Evolutionary conservation across 2,797 vertebrate genomes (phyloP).

Genomic region (Oryzias dopingdopingensis): DNA sequence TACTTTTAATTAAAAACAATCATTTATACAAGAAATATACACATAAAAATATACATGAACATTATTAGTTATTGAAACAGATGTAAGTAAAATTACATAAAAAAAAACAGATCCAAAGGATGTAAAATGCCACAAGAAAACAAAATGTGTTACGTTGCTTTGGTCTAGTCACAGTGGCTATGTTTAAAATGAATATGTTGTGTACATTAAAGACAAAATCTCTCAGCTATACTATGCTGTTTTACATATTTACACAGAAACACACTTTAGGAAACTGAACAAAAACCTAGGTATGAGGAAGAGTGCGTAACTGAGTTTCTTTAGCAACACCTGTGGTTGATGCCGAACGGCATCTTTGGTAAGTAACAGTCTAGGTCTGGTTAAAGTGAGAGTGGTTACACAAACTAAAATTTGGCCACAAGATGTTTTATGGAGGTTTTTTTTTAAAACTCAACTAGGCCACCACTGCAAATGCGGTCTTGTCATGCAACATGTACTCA

Average conservation of each 20-base stretch:
- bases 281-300: slow-evolving; percentile 27
- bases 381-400: slow-evolving; percentile 20
- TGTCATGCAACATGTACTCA: slow-evolving; percentile 29
- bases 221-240: slow-evolving; percentile 70
- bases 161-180: slow-evolving; percentile 89
- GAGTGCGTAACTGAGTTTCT: slow-evolving; percentile 29
- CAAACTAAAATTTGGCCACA: slow-evolving; percentile 18
- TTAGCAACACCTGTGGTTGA: slow-evolving; percentile 31
- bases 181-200: slow-evolving; percentile 73
- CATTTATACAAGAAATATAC: slow-evolving; percentile 90
- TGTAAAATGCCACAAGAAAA: slow-evolving; percentile 53
- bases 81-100: slow-evolving; percentile 51
- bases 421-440: slow-evolving; percentile 20
- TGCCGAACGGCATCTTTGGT: slow-evolving; percentile 33
- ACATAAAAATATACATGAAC: slow-evolving; percentile 84
- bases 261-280: slow-evolving; percentile 38
- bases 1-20: slow-evolving; percentile 82
- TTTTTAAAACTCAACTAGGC: slow-evolving; percentile 14
- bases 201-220: slow-evolving; percentile 74
- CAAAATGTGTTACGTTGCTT: slow-evolving; percentile 83
- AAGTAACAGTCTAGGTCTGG: slow-evolving; percentile 55
- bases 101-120: slow-evolving; percentile 47
- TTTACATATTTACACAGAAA: slow-evolving; percentile 76
- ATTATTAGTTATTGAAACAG: slow-evolving; percentile 67
- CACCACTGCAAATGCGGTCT: slow-evolving; percentile 33